These are phyloP conservation scores for Augiades crinisus DNA, from an alignment of 2,888 invertebrate genomes.

Conservation along the genomic window DNA sequence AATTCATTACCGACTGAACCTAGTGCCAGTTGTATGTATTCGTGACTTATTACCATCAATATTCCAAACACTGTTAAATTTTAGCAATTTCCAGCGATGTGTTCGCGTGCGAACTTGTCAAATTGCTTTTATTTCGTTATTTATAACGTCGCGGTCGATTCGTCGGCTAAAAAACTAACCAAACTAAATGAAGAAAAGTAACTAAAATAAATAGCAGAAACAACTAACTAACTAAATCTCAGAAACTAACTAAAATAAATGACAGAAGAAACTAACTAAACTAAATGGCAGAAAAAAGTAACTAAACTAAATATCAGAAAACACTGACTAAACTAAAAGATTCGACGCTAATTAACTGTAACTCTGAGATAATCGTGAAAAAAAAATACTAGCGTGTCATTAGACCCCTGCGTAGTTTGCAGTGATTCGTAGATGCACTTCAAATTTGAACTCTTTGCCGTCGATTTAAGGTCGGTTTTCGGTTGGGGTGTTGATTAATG, in stretches of 20 bases:
- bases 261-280: too few relatives aligned
- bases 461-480: conserved; percentile 33
- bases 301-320: too few relatives aligned
- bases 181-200: too few relatives aligned
- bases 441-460: conserved; percentile 17
- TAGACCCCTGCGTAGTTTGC: conserved; percentile 60
- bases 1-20: conserved; percentile 7
- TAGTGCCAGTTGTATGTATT: conserved; percentile 16
- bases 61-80: conserved; percentile 24
- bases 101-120: conserved; percentile 24
- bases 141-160: conserved; percentile 30
- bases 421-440: conserved; percentile 6
- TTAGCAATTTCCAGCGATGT: conserved; percentile 26
- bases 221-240: too few relatives aligned
- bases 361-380: conserved; percentile 48
- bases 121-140: conserved; percentile 14
- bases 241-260: too few relatives aligned
- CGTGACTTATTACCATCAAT: conserved; percentile 32
- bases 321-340: too few relatives aligned
- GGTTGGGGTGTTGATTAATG: conserved; percentile 23
- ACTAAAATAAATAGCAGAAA: too few relatives aligned
- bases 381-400: conserved; percentile 61
- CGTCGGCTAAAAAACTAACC: conserved; percentile 33
- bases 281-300: too few relatives aligned
- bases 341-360: conserved; percentile 66